Evolutionary conservation across 1,140 invertebrate genomes (phyloP), one percentile per base, ranked within the genome.

Genomic region (Meloidogyne hapla): DNA sequence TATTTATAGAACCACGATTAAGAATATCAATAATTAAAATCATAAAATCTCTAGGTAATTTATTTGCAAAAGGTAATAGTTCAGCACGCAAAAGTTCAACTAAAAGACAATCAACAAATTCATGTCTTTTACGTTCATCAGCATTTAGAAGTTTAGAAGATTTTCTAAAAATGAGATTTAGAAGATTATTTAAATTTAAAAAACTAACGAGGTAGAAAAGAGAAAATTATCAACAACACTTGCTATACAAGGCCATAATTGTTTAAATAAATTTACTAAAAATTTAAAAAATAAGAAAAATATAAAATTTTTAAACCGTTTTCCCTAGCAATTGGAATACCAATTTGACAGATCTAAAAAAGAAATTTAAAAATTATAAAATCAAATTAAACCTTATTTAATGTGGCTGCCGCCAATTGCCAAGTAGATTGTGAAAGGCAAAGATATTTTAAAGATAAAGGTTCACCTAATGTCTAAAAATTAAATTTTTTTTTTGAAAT

Each of bases 1-100:
- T 81, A 28, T 80, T 93, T 85, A 96, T 94, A 15, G 95, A 95
- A 0, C 94, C 95, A 84, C 92, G 92, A 87, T 96, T 96, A 25
- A 98, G 90, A 56, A 98, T 90, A 82, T 93, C 92, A 74, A 98
- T 93, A 64, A 95, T 91, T 86, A 92, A 91, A 80, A 93, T 90
- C 75, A 95, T 92, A 88, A 95, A 95, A 79, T 93, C 92, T 87
- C 92, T 91, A 23, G 94, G 94, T 85, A 94, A 91, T 75, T 90
- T 89, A 81, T 90, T 89, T 2, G 93, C 92, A 88, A 92, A 91
- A 3, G 94, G 93, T 76, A 96, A 88, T 74, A 96, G 92, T 89
- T 94, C 92, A 77, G 93, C 92, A 74, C 93, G 89, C 28, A 96
- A 89, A 75, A 95, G 87, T 83, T 94, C 92, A 80, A 96, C 93